phyloP scores from a whole-genome alignment of 2,797 vertebrate species.

The Pangasius macronema region DNA sequence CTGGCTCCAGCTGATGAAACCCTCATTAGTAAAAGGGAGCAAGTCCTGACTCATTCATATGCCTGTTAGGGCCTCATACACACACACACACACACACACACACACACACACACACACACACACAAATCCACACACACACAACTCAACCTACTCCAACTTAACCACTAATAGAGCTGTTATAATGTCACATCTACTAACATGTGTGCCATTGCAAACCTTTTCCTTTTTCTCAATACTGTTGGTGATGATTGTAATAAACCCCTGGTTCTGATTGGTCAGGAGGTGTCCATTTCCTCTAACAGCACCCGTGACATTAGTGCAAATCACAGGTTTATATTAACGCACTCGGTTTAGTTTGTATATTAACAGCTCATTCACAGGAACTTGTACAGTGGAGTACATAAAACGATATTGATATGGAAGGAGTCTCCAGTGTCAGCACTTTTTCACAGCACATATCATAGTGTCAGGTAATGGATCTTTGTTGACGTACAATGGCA shows the following conservation, averaged over 20 bases:
- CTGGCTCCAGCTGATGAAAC: slow-evolving; percentile 36
- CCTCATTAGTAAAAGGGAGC: slow-evolving; percentile 32
- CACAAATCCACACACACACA: not conserved
- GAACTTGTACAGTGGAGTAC: not conserved
- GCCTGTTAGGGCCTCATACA: not conserved
- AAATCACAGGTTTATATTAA: not conserved
- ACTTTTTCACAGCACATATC: not conserved
- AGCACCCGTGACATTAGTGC: not conserved
- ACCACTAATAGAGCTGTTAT: not conserved
- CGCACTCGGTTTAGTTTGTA: not conserved
- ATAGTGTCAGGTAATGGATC: not conserved
- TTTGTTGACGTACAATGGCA: not conserved
- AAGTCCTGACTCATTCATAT: slow-evolving; percentile 31
- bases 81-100: slow-evolving; percentile 12
- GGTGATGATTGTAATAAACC: not conserved
- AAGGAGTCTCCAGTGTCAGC: slow-evolving; percentile 8
- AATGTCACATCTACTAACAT: not conserved
- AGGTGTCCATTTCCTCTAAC: not conserved
- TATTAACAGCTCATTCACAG: not conserved
- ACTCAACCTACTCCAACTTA: not conserved
- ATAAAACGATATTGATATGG: not conserved
- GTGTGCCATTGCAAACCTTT: too few relatives aligned
- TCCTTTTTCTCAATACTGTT: not conserved
- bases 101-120: slow-evolving; percentile 30
- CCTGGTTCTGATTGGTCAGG: not conserved